phyloP scores from a whole-genome alignment of 2,888 invertebrate genomes.

The Escarpia spicata region DNA sequence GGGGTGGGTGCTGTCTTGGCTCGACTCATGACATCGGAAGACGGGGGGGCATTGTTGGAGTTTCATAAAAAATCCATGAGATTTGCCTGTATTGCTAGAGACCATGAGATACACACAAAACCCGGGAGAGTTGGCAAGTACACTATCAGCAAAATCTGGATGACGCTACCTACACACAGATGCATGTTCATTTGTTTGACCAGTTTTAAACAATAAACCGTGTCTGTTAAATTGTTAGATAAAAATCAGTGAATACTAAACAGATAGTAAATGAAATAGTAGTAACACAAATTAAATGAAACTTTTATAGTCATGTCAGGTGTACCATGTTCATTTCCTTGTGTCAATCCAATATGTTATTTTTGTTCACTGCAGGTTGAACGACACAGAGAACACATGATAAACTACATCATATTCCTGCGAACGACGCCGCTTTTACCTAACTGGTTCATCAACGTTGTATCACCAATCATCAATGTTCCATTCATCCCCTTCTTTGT shows the following conservation, averaged over 20 bases:
- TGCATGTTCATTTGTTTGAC: no score
- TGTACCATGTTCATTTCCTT: background rate
- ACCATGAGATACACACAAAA: no score
- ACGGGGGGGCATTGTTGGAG: no score
- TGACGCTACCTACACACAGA: no score
- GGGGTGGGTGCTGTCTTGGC: no score
- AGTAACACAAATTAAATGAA: background rate
- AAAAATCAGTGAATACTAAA: background rate
- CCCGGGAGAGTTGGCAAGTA: no score
- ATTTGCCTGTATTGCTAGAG: no score
- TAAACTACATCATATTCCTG: slow-evolving; percentile 96
- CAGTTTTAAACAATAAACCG: background rate
- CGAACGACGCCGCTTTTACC: slow-evolving; percentile 97
- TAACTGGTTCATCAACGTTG: slow-evolving; percentile 98
- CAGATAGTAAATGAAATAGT: background rate
- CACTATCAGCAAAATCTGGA: no score
- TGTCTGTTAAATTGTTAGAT: background rate
- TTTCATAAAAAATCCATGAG: no score
- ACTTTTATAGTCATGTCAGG: background rate
- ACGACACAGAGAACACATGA: slow-evolving; percentile 86
- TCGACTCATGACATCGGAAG: no score
- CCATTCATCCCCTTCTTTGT: slow-evolving; percentile 90
- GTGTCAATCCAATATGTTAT: background rate
- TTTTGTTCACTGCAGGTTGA: slow-evolving; percentile 52
- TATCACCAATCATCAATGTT: slow-evolving; percentile 96